phyloP scores from a whole-genome alignment of 2,888 invertebrate species.

The Drosophila stalkeri region DNA sequence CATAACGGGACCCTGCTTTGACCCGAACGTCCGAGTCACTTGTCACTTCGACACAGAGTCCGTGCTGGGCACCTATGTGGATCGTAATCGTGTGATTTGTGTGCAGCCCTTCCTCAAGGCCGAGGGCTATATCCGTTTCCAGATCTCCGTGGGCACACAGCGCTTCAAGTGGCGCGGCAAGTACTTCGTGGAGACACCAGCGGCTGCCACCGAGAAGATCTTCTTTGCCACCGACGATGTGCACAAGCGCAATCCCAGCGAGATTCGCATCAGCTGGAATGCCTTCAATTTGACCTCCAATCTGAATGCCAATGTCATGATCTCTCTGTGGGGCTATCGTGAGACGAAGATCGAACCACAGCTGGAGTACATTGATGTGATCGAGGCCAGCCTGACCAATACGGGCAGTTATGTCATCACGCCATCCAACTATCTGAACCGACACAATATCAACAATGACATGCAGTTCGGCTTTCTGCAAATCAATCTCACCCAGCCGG shows the following conservation, averaged over 20 bases:
- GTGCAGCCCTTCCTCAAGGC: conserved; percentile 94
- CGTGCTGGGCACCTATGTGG: conserved; percentile 91
- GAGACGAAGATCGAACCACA: conserved; percentile 93
- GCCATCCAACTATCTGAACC: conserved; percentile 90
- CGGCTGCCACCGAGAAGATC: conserved; percentile 93
- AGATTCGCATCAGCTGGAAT: conserved; percentile 93
- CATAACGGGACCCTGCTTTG: conserved; percentile 97
- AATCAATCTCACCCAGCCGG: conserved; percentile 93
- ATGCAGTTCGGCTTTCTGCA: conserved; percentile 94
- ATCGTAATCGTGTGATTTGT: conserved; percentile 94
- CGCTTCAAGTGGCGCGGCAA: conserved; percentile 95
- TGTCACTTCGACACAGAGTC: conserved; percentile 94
- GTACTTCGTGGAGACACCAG: conserved; percentile 96
- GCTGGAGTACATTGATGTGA: conserved; percentile 91
- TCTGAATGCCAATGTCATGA: conserved; percentile 90
- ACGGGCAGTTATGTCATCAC: conserved; percentile 90
- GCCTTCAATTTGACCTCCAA: conserved; percentile 93
- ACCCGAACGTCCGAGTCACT: conserved; percentile 90
- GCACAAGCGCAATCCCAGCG: conserved; percentile 90
- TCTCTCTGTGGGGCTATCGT: conserved; percentile 95
- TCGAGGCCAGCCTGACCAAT: conserved; percentile 89
- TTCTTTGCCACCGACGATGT: conserved; percentile 91
- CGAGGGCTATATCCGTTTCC: conserved; percentile 94
- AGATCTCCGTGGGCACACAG: conserved; percentile 93
- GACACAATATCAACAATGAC: conserved; percentile 90